Evolutionary conservation across 2,888 invertebrate genomes (phyloP).

Genomic region (Microchrysa polita): DNA sequence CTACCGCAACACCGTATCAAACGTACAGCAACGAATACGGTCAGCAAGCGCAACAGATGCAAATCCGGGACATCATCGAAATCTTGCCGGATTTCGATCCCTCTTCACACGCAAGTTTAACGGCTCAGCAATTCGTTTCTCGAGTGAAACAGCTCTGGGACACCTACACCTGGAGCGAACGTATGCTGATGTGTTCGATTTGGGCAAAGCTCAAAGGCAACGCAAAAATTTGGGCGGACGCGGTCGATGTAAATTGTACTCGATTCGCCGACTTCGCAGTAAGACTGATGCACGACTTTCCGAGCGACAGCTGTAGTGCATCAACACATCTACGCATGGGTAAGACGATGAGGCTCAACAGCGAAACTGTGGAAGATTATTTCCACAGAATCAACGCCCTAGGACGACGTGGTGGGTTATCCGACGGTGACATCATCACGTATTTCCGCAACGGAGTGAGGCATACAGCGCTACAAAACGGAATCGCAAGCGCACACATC

Average conservation of each 20-base stretch:
- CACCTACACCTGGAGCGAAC: neutral
- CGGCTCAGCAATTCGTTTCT: neutral
- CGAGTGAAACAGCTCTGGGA: neutral
- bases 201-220: neutral
- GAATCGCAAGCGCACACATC: neutral
- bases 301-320: neutral
- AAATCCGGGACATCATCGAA: neutral
- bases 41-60: too few species aligned
- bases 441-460: neutral
- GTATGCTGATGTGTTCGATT: neutral
- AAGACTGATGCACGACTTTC: neutral
- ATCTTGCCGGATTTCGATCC: neutral
- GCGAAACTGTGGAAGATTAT: neutral
- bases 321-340: neutral
- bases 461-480: neutral
- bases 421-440: neutral
- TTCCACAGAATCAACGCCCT: neutral
- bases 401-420: neutral
- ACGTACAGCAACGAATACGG: too few species aligned
- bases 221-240: constrained; percentile 12
- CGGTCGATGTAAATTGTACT: neutral
- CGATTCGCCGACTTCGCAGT: neutral
- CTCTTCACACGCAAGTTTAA: neutral
- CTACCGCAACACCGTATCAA: too few species aligned
- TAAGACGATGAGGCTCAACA: neutral